Evolutionary conservation across 2,113 vertebrate species (phyloP).

Genomic region (Halcyon malimbica): DNA sequence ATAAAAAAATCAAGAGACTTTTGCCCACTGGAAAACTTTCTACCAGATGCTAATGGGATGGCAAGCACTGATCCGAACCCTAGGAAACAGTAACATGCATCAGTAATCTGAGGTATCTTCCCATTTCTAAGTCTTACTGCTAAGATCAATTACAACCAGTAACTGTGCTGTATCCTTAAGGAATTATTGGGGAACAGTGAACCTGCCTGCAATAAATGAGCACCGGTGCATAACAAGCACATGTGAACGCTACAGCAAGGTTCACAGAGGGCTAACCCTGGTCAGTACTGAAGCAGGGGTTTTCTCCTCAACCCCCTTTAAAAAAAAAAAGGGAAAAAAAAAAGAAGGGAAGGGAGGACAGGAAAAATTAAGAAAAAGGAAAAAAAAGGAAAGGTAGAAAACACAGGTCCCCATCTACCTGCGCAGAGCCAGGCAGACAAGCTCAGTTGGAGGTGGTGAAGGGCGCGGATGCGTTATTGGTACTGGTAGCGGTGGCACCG

Average conservation of each 20-base stretch:
- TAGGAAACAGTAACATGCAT: constrained; percentile 77
- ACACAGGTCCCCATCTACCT: constrained; percentile 76
- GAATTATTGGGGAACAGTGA: constrained; percentile 61
- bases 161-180: constrained; percentile 76
- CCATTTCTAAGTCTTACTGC: constrained; percentile 76
- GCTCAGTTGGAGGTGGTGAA: constrained; percentile 89
- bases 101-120: constrained; percentile 81
- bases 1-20: background rate
- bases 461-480: constrained; percentile 88
- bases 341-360: constrained; percentile 61
- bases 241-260: constrained; percentile 75
- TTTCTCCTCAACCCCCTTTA: constrained; percentile 51
- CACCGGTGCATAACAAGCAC: constrained; percentile 81
- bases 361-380: constrained; percentile 54
- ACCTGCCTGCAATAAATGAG: constrained; percentile 78
- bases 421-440: constrained; percentile 69
- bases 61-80: constrained; percentile 71
- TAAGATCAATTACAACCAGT: constrained; percentile 71
- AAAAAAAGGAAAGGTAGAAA: constrained; percentile 70
- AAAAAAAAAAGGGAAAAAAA: constrained; percentile 34
- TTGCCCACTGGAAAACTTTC: constrained; percentile 58
- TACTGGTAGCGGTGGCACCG: constrained; percentile 92
- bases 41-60: constrained; percentile 66
- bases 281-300: constrained; percentile 65
- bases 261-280: constrained; percentile 70